Evolutionary conservation across 2,113 vertebrate genomes (phyloP), one percentile per base, ranked within the genome.

Genomic region (Potamarius usumacintae): DNA sequence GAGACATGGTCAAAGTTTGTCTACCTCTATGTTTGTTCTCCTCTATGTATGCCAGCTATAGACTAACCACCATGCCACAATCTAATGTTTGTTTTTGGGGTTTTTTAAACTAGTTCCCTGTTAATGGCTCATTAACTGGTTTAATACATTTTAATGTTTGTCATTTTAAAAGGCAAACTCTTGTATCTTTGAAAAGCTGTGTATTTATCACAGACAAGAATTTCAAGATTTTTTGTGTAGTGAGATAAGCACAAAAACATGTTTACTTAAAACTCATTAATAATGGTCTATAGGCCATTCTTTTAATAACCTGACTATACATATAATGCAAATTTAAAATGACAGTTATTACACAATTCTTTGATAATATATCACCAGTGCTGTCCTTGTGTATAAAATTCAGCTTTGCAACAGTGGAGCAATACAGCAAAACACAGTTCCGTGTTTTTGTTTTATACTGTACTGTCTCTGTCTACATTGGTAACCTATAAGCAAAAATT

Each of bases 1-100:
- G 53, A 65, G 52, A 60, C 7, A 34, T 52, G 67, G 55, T 63
- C 77, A 69, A 74, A 50, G 34, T 72, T 83, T 27, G 27, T 82
- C 86, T 89, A 90, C 86, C 86, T 87, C 86, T 85, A 12, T 67
- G 78, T 85, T 52, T 87, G 81, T 27, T 71, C 15, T 87, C 27
- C 67, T 82, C 20, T 85, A 25, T 81, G 74, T 14, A 74, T 89
- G 63, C 85, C 85, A 85, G 76, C 83, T 84, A 20, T 27, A 83
- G 62, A 67, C 62, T 30, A 27, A 83, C 22, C 18, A 53, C 12
- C 34, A 25, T 52, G 48, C 22, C n/a, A 12, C 60, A 34, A 58
- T 60, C 27, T 60, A 2, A 27, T n/a, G 17, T 60, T 72, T 60
- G 76, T 85, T 22, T 25, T 42, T 25, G 2, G 18, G n/a, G 15